Conservation (phyloP, 2,797 vertebrate genomes). For the Hemitrygon akajei region DNA sequence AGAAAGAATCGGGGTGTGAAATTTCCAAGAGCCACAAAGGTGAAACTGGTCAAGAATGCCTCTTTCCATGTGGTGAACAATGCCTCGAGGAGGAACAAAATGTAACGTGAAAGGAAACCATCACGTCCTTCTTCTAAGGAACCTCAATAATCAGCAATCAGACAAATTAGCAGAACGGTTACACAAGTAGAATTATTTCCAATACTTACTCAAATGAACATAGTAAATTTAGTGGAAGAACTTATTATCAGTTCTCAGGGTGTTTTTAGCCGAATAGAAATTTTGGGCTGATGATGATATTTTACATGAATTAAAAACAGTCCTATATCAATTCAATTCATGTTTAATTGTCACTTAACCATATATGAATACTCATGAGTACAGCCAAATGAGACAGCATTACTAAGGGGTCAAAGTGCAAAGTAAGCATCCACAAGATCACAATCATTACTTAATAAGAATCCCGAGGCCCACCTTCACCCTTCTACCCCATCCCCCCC, state of each 20-base stretch:
- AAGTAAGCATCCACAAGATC: too few relatives aligned
- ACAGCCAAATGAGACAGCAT: too few relatives aligned
- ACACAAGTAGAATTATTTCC: not conserved
- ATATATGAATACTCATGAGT: too few relatives aligned
- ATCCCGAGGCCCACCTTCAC: too few relatives aligned
- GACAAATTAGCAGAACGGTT: not conserved
- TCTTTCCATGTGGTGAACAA: not conserved
- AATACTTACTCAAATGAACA: not conserved
- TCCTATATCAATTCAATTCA: too few relatives aligned
- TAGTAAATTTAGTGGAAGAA: not conserved
- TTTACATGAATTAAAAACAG: not conserved
- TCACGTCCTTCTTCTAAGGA: too few relatives aligned
- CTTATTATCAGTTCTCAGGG: not conserved
- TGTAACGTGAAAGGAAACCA: not conserved
- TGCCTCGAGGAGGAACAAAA: not conserved
- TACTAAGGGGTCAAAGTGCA: too few relatives aligned
- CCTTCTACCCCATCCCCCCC: too few relatives aligned
- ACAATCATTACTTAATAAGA: too few relatives aligned
- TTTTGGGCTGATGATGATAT: not conserved
- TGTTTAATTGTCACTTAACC: too few relatives aligned
- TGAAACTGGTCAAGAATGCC: not conserved
- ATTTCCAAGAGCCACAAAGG: too few relatives aligned
- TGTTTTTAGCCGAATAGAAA: not conserved
- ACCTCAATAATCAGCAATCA: not conserved
- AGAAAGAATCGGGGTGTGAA: too few relatives aligned